A percentile compares a stretch with the other conserved stretches of the same genome.
phyloP scores from a whole-genome alignment of 1,140 invertebrate species.

The Bombus consobrinus region DNA sequence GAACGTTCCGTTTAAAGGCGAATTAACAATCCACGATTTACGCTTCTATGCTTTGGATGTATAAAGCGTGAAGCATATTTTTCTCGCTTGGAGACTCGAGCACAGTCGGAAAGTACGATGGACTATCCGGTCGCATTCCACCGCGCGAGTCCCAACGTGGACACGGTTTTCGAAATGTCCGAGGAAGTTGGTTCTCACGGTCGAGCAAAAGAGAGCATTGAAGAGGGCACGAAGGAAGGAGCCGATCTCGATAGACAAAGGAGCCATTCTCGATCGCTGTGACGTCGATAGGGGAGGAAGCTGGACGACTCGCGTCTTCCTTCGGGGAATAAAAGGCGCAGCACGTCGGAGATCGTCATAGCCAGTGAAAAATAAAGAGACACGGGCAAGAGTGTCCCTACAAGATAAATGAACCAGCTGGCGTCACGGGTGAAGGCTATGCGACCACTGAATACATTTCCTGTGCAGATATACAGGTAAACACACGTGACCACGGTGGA shows the following conservation, averaged over 20 bases:
- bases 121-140: no score
- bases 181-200: slow-evolving; percentile 39
- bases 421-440: slow-evolving; percentile 63
- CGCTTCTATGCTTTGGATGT: no score
- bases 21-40: no score
- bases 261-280: slow-evolving; percentile 35
- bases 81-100: no score
- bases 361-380: slow-evolving; percentile 47
- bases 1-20: no score
- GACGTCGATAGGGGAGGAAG: slow-evolving; percentile 43
- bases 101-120: no score
- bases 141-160: no score
- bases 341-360: slow-evolving; percentile 55
- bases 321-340: slow-evolving; percentile 31
- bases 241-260: slow-evolving; percentile 30
- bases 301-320: slow-evolving; percentile 43
- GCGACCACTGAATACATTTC: slow-evolving; percentile 68
- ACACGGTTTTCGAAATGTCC: neutral
- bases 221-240: neutral
- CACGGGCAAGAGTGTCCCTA: slow-evolving; percentile 58
- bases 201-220: neutral
- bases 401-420: slow-evolving; percentile 72
- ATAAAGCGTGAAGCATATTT: no score
- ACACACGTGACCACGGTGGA: slow-evolving; percentile 45
- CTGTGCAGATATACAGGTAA: slow-evolving; percentile 61